Percentiles rank a stretch among this genome's conserved stretches.
Conservation (phyloP, 30 jellyfish, hydroid and myxozoan species). For the Cassiopea andromeda region DNA sequence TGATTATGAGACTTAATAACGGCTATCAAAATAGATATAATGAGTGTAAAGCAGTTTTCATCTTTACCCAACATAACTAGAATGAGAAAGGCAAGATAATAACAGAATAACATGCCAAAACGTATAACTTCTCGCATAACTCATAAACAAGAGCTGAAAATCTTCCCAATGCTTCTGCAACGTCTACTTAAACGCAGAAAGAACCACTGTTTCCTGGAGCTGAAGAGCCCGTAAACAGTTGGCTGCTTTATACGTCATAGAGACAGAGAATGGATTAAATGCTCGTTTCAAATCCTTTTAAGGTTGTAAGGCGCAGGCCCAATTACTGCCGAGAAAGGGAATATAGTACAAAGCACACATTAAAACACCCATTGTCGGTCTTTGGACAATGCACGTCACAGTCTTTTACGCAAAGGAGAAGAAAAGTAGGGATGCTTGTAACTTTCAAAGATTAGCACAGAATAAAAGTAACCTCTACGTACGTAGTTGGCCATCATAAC, state of each 20-base stretch:
- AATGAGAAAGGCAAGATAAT: no score
- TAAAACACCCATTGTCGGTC: background rate
- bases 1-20: no score
- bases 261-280: background rate
- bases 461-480: no score
- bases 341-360: background rate
- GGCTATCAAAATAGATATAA: no score
- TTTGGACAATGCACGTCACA: background rate
- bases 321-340: background rate
- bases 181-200: no score
- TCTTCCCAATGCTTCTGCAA: no score
- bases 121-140: no score
- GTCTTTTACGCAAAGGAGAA: background rate
- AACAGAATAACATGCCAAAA: no score
- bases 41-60: no score
- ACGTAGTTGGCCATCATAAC: background rate
- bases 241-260: conserved; percentile 1
- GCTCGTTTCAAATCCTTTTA: background rate
- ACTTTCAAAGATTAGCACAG: background rate
- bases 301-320: background rate
- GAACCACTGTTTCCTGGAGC: background rate
- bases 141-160: no score
- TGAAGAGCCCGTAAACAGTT: background rate
- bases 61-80: no score
- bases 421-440: background rate